Evolutionary conservation across 1,140 invertebrate genomes (phyloP).

Genomic region (Scaptomyza hsui): DNA sequence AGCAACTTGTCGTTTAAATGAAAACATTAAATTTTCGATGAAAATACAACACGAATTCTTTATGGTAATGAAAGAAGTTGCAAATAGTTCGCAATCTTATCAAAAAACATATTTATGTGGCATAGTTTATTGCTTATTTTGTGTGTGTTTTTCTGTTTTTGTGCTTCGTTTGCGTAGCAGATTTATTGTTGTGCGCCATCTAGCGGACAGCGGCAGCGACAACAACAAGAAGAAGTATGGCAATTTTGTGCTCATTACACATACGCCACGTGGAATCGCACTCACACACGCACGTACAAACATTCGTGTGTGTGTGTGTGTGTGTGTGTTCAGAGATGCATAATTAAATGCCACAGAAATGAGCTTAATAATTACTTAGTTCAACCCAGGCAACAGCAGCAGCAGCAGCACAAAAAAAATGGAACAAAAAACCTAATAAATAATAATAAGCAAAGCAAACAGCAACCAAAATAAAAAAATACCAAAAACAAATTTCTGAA

Average conservation of each 20-base stretch:
- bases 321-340: conserved; percentile 34
- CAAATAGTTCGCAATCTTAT: not conserved
- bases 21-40: too few relatives aligned
- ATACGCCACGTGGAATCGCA: conserved; percentile 36
- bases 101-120: too few relatives aligned
- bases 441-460: conserved; percentile 34
- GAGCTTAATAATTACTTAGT: conserved; percentile 66
- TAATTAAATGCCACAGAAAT: conserved; percentile 57
- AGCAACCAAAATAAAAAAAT: conserved; percentile 51
- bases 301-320: conserved; percentile 16
- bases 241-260: conserved; percentile 23
- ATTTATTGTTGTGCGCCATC: conserved; percentile 33
- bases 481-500: conserved; percentile 24
- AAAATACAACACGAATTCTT: too few relatives aligned
- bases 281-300: conserved; percentile 1
- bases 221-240: not conserved
- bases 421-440: conserved; percentile 28
- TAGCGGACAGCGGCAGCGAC: conserved; percentile 8
- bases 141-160: too few relatives aligned
- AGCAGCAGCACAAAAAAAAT: not conserved
- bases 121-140: not conserved
- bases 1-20: not conserved
- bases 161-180: not conserved
- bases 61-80: not conserved
- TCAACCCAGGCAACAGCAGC: conserved; percentile 8